Base-by-base conservation (phyloP, 2,797 vertebrate genomes). In the Cryptoprocta ferox region DNA sequence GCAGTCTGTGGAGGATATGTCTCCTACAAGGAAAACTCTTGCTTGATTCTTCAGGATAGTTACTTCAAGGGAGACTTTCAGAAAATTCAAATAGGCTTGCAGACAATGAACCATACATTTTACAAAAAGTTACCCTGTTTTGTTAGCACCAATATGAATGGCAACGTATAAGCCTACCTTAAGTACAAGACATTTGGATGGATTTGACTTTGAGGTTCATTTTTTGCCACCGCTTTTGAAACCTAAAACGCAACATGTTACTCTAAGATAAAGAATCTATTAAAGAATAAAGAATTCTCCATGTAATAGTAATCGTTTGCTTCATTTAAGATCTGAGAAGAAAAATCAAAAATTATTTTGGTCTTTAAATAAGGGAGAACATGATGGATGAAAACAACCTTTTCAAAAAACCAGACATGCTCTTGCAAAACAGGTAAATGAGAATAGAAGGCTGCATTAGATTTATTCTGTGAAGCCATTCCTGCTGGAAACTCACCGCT, bases 401-500 rank as follows among this genome's bases (percentile, higher is more conserved):
- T 96, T 97, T 82, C 56, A 42, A 91, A 94, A 91, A 78, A 76
- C 45, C 48, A 94, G 97, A 81, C 66, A 39, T 39, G 63, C 56
- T 63, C 5, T 66, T 28, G 61, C 19, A 96, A 94, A 94, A 66
- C 0, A 84, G 89, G 35, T 75, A 97, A 95, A 91, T 59, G 65
- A n/a, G 50, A 94, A 80, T 13, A n/a, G 91, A 91, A 84, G 65
- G 3, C n/a, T 26, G 61, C 18, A 19, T 66, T 94, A 56, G 94
- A 79, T 91, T 97, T 12, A 65, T n/a, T 83, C 84, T 65, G 28
- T 81, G 89, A 65, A 78, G 18, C 37, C 59, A 3, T 50, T 50
- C 39, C 84, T 78, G 24, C 81, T 98, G 97, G 95, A 97, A 98
- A 97, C 94, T 98, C 94, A 94, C 80, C 81, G 73, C 88, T 93